Percentiles rank a stretch among this genome's conserved stretches.
Evolutionary conservation across 1,140 invertebrate species (phyloP).

Genomic region (Orius laevigatus): DNA sequence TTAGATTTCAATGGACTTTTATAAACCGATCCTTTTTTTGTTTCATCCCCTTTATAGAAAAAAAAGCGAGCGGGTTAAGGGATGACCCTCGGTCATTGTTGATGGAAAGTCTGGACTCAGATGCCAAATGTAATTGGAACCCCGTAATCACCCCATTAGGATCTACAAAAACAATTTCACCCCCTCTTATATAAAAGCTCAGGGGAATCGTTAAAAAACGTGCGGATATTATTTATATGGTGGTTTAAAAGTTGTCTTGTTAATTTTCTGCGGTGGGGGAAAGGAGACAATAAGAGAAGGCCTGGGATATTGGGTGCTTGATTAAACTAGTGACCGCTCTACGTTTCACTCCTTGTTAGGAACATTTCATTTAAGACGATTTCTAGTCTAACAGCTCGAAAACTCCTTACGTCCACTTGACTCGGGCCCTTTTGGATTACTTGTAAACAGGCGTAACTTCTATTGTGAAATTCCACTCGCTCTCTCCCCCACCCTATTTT

Average conservation of each 20-base stretch:
- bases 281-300: slow-evolving; percentile 7
- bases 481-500: too few relatives aligned
- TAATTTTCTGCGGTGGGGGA: neutral
- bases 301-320: slow-evolving; percentile 3
- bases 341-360: neutral
- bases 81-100: slow-evolving; percentile 9
- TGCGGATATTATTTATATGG: too few relatives aligned
- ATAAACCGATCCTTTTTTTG: too few relatives aligned
- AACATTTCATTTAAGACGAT: slow-evolving; percentile 12
- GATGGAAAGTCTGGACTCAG: slow-evolving; percentile 8
- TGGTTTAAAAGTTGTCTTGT: too few relatives aligned
- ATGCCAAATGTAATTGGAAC: slow-evolving; percentile 12
- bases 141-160: slow-evolving; percentile 11
- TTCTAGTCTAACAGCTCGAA: slow-evolving; percentile 9
- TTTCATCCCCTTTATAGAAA: neutral
- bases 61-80: neutral
- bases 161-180: slow-evolving; percentile 6
- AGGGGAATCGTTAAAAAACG: too few relatives aligned
- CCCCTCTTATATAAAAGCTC: too few relatives aligned
- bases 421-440: too few relatives aligned
- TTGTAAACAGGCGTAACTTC: too few relatives aligned
- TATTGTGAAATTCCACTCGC: too few relatives aligned
- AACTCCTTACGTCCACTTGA: slow-evolving; percentile 10
- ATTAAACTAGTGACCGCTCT: slow-evolving; percentile 8
- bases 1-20: too few relatives aligned